A percentile compares a stretch with the other conserved stretches of the same genome.
These are phyloP conservation scores for Meteorus colon DNA, from an alignment of 2,888 invertebrate species.

Conservation along the genomic window DNA sequence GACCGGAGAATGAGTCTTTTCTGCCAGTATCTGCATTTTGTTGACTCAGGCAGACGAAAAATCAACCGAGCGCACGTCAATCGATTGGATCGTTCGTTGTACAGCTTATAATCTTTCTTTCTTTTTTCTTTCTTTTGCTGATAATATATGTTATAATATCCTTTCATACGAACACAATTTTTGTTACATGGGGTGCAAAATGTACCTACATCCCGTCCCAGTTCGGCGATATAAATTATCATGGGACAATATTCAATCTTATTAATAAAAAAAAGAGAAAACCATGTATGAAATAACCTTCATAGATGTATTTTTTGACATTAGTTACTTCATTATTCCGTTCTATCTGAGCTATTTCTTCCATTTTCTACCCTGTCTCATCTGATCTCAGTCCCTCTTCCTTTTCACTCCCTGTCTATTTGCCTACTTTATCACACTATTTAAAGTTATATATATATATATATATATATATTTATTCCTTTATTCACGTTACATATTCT, in stretches of 20 bases:
- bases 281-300: slow-evolving; percentile 32
- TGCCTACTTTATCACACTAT: background rate
- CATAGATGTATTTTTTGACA: slow-evolving; percentile 33
- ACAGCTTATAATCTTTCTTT: background rate
- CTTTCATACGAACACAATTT: slow-evolving; percentile 53
- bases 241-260: slow-evolving; percentile 69
- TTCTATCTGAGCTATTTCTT: background rate
- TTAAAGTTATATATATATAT: background rate
- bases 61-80: background rate
- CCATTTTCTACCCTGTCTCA: too few species aligned
- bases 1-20: slow-evolving; percentile 86
- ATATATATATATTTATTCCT: background rate
- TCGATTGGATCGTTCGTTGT: slow-evolving; percentile 18
- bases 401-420: background rate
- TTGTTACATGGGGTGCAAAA: slow-evolving; percentile 46
- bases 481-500: slow-evolving; percentile 7
- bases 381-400: background rate
- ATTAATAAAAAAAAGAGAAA: slow-evolving; percentile 64
- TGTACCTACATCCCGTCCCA: slow-evolving; percentile 27
- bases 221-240: slow-evolving; percentile 44
- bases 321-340: slow-evolving; percentile 40
- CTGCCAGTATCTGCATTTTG: slow-evolving; percentile 45
- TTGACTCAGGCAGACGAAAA: slow-evolving; percentile 10
- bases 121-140: slow-evolving; percentile 36
- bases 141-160: slow-evolving; percentile 43